Conservation (phyloP, 2,113 vertebrate genomes). For the Mustela lutreola region DNA sequence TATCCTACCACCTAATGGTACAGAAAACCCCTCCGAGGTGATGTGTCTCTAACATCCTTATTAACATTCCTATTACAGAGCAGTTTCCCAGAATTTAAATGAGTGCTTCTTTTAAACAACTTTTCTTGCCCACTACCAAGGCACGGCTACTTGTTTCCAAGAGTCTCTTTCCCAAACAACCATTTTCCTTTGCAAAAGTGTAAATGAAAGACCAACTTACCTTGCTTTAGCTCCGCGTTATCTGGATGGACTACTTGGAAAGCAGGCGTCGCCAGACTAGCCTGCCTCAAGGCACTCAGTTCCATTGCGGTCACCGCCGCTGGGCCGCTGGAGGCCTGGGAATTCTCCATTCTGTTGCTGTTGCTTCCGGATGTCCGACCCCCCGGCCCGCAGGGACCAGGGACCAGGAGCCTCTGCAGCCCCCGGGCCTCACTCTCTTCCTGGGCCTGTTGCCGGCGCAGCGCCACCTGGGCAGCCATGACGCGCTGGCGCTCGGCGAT, state of each 20-base stretch:
- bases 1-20: background rate
- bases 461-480: slow-evolving; percentile 96
- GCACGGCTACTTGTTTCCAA: background rate
- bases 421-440: slow-evolving; percentile 92
- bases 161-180: background rate
- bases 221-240: background rate
- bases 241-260: slow-evolving; percentile 40
- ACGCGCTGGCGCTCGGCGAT: slow-evolving; percentile 95
- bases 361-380: fast-evolving
- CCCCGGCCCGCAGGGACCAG: background rate
- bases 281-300: background rate
- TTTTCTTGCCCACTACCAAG: background rate
- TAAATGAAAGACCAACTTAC: slow-evolving; percentile 52
- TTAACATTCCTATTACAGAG: fast-evolving
- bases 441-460: slow-evolving; percentile 94
- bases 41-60: background rate
- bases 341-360: background rate
- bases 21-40: no score
- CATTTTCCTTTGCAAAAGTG: background rate
- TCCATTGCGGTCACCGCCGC: background rate
- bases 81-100: background rate
- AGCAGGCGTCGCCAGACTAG: background rate
- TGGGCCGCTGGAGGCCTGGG: background rate
- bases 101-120: background rate
- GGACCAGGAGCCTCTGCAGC: slow-evolving; percentile 86